These are phyloP conservation scores for Hetaerina americana DNA, from an alignment of 1,140 invertebrate genomes.

Conservation along the genomic window DNA sequence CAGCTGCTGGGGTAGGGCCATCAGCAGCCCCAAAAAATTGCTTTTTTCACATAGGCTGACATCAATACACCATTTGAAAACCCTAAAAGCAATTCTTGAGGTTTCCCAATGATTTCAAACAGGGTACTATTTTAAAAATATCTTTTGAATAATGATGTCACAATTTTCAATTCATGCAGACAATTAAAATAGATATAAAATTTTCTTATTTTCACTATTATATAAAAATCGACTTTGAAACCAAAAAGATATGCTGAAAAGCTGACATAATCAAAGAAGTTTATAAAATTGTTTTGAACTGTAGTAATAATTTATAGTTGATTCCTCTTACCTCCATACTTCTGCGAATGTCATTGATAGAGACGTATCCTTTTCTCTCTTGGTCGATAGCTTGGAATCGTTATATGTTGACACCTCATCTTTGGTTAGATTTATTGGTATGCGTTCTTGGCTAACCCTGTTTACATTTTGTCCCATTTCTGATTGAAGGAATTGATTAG, in stretches of 20 bases:
- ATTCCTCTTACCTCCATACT: constrained; percentile 70
- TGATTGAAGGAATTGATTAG: constrained; percentile 70
- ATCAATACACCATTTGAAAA: too few species aligned
- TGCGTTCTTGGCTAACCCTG: constrained; percentile 68
- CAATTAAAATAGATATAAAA: constrained; percentile 23
- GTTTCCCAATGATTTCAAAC: too few species aligned
- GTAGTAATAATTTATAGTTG: neutral
- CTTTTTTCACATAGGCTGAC: too few species aligned
- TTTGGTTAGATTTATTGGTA: constrained; percentile 85
- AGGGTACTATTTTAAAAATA: too few species aligned
- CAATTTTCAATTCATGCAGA: too few species aligned
- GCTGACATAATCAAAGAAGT: constrained; percentile 12
- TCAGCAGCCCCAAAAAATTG: too few species aligned
- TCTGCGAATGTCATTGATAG: constrained; percentile 89
- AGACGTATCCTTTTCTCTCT: constrained; percentile 94
- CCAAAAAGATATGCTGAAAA: constrained; percentile 9
- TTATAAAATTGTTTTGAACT: constrained; percentile 8
- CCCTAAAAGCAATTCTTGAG: too few species aligned
- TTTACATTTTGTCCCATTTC: constrained; percentile 98
- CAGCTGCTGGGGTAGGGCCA: too few species aligned
- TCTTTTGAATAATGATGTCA: too few species aligned
- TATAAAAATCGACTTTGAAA: constrained; percentile 9
- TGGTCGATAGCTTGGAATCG: constrained; percentile 90
- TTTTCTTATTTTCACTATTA: constrained; percentile 17
- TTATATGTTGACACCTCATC: constrained; percentile 88